Conservation (phyloP, 2,888 invertebrate genomes). For the Philopedon plagiatum region DNA sequence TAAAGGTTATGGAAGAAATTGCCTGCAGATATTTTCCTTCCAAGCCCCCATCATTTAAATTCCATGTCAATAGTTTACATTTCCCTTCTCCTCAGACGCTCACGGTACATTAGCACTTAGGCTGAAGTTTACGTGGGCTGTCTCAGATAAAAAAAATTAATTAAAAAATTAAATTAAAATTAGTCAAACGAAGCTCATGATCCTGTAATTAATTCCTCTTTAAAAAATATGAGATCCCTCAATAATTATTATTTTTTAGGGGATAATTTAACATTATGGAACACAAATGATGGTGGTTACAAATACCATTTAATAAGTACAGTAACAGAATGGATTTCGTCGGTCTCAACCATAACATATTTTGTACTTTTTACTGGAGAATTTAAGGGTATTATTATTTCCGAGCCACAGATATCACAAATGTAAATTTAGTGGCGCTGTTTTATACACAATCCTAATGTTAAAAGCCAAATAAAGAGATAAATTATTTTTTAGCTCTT, state of each 20-base stretch:
- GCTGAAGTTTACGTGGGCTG: no score
- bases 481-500: no score
- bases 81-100: no score
- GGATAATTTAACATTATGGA: conserved; percentile 33
- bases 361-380: conserved; percentile 73
- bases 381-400: conserved; percentile 68
- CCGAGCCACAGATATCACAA: conserved; percentile 7
- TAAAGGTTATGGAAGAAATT: no score
- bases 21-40: no score
- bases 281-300: conserved; percentile 43
- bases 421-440: background rate
- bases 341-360: conserved; percentile 64
- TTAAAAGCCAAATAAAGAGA: no score
- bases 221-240: background rate
- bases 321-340: conserved; percentile 45
- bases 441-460: background rate
- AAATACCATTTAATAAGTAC: conserved; percentile 39
- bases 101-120: no score
- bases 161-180: background rate
- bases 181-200: background rate
- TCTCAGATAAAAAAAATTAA: background rate
- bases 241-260: conserved; percentile 23
- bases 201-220: background rate
- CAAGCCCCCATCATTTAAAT: no score
- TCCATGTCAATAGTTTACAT: no score